A percentile compares a stretch with the other conserved stretches of the same genome.
These are phyloP conservation scores for Gymnoscopelus microlampas DNA, from an alignment of 2,797 vertebrate genomes.

Conservation along the genomic window DNA sequence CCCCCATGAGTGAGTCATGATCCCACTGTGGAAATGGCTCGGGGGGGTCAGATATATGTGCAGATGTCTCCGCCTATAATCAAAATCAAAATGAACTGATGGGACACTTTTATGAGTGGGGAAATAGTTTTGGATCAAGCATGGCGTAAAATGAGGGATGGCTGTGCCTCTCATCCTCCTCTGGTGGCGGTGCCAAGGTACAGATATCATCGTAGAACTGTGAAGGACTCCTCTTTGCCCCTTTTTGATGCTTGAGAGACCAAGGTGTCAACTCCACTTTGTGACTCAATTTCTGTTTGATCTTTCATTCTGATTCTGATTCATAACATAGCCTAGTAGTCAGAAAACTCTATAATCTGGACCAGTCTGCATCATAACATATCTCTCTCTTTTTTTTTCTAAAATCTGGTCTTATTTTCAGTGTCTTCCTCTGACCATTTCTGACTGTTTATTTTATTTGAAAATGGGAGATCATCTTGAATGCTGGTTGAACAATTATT, in stretches of 20 bases:
- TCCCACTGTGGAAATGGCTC: slow-evolving; percentile 17
- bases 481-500: slow-evolving; percentile 47
- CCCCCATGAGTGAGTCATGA: slow-evolving; percentile 46
- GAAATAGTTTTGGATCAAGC: slow-evolving; percentile 22
- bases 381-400: slow-evolving; percentile 34
- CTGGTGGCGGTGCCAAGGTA: slow-evolving; percentile 52
- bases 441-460: slow-evolving; percentile 40
- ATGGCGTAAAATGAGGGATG: slow-evolving; percentile 12
- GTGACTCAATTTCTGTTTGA: slow-evolving; percentile 47
- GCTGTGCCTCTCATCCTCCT: slow-evolving; percentile 29
- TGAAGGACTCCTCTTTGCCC: slow-evolving; percentile 32
- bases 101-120: slow-evolving; percentile 25
- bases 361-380: slow-evolving; percentile 46
- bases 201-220: slow-evolving; percentile 46
- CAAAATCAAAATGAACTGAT: slow-evolving; percentile 22
- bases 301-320: slow-evolving; percentile 1
- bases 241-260: slow-evolving; percentile 37
- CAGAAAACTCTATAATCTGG: slow-evolving; percentile 15
- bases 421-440: slow-evolving; percentile 67
- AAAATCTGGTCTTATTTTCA: slow-evolving; percentile 17
- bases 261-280: slow-evolving; percentile 56
- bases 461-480: slow-evolving; percentile 37
- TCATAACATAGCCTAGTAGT: slow-evolving; percentile 33
- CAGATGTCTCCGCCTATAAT: slow-evolving; percentile 33
- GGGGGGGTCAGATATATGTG: slow-evolving; percentile 19